phyloP scores from a whole-genome alignment of 2,888 invertebrate genomes.

The Stenurella melanura region DNA sequence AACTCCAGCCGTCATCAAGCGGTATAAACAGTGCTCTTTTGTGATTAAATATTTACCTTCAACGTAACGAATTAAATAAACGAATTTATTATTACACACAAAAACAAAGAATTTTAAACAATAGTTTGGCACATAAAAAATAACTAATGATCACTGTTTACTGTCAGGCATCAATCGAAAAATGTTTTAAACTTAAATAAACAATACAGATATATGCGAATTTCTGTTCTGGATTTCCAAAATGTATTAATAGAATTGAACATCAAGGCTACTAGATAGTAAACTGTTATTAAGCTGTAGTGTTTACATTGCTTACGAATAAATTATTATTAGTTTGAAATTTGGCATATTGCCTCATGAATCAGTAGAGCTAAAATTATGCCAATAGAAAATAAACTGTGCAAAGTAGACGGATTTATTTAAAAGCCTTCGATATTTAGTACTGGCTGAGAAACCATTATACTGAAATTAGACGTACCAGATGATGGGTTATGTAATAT shows the following conservation, averaged over 20 bases:
- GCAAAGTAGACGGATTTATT: constrained; percentile 29
- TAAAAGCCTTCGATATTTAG: background rate
- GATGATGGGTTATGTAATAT: no score
- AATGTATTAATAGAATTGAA: constrained; percentile 36
- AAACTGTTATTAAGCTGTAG: constrained; percentile 20
- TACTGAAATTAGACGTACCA: no score
- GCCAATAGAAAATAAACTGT: constrained; percentile 34
- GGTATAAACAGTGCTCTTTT: background rate
- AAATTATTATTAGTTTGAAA: constrained; percentile 43
- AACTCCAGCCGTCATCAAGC: background rate
- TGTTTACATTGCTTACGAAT: constrained; percentile 39
- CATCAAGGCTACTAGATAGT: constrained; percentile 37
- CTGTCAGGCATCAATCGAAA: background rate
- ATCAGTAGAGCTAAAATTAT: constrained; percentile 42
- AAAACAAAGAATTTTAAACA: constrained; percentile 1
- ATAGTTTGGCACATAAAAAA: background rate
- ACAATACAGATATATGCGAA: constrained; percentile 19
- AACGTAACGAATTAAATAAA: background rate
- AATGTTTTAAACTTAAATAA: constrained; percentile 36
- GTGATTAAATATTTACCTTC: constrained; percentile 1
- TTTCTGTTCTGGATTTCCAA: constrained; percentile 9
- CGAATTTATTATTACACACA: constrained; percentile 2
- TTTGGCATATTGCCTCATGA: constrained; percentile 49
- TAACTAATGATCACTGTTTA: background rate
- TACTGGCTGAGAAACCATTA: background rate